Conservation (phyloP, 2,797 vertebrate genomes). For the Lophotriccus pileatus region DNA sequence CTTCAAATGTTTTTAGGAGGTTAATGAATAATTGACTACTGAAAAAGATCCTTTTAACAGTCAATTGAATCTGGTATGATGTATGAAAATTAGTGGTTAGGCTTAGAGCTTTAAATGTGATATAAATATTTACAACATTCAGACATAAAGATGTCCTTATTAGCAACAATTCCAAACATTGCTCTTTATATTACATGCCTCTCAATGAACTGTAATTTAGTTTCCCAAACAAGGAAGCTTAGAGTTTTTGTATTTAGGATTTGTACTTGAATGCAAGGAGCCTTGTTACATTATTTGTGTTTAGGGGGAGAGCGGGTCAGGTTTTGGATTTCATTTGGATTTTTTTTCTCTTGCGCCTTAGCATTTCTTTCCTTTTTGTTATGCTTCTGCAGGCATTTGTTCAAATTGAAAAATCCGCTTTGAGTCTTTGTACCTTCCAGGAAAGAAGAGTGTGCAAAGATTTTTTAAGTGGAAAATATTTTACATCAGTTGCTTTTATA, state of each 20-base stretch:
- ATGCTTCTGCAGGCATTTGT: not conserved
- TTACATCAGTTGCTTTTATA: not conserved
- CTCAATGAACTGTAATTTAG: not conserved
- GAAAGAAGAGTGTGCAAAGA: not conserved
- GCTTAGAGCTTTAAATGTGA: not conserved
- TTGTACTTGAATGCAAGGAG: not conserved
- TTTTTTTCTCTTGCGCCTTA: not conserved
- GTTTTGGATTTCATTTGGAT: fast-evolving
- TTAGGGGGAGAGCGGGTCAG: not conserved
- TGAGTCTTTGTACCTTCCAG: not conserved
- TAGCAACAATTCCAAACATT: not conserved
- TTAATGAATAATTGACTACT: constrained; percentile 5
- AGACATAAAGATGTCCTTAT: not conserved
- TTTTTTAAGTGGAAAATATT: not conserved
- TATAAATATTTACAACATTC: not conserved
- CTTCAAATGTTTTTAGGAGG: not conserved
- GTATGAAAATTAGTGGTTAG: not conserved
- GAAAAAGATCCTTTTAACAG: not conserved
- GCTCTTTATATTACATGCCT: not conserved
- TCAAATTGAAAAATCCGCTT: not conserved
- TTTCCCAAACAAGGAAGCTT: not conserved
- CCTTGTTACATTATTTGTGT: not conserved
- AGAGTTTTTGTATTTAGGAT: not conserved
- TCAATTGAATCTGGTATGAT: not conserved
- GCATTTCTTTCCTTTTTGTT: not conserved